A percentile compares a stretch with the other conserved stretches of the same genome.
Evolutionary conservation across 2,888 invertebrate species (phyloP).

Genomic region (Spilarctia lutea): DNA sequence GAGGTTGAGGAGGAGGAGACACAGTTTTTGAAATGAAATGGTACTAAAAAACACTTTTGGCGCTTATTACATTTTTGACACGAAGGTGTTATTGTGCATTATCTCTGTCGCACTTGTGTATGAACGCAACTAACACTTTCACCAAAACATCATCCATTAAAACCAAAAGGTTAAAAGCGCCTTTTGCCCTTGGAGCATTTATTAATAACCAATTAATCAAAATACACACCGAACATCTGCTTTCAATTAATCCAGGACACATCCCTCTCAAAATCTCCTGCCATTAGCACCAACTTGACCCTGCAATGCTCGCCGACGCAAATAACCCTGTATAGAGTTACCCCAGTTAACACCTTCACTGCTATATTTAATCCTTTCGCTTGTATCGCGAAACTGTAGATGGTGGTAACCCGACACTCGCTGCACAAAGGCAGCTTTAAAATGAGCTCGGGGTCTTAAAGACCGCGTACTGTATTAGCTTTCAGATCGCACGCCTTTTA

Average conservation of each 20-base stretch:
- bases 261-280: slow-evolving; percentile 27
- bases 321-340: slow-evolving; percentile 57
- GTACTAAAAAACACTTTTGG: not conserved
- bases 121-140: not conserved
- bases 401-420: slow-evolving; percentile 58
- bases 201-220: not conserved
- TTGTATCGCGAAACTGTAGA: slow-evolving; percentile 57
- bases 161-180: too few relatives aligned
- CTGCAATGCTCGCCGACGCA: slow-evolving; percentile 49
- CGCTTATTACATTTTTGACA: not conserved
- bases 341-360: slow-evolving; percentile 59
- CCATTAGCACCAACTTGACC: slow-evolving; percentile 42
- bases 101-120: not conserved
- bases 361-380: slow-evolving; percentile 54
- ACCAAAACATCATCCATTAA: not conserved
- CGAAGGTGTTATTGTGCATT: not conserved
- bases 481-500: slow-evolving; percentile 48
- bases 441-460: slow-evolving; percentile 46
- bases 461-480: slow-evolving; percentile 51
- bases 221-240: slow-evolving; percentile 13
- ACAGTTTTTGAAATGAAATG: too few relatives aligned
- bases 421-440: slow-evolving; percentile 57
- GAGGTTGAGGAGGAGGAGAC: too few relatives aligned
- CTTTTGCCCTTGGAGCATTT: not conserved
- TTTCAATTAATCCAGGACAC: slow-evolving; percentile 22